phyloP scores from a whole-genome alignment of 1,140 invertebrate species.

The Tetramorium simillimum region DNA sequence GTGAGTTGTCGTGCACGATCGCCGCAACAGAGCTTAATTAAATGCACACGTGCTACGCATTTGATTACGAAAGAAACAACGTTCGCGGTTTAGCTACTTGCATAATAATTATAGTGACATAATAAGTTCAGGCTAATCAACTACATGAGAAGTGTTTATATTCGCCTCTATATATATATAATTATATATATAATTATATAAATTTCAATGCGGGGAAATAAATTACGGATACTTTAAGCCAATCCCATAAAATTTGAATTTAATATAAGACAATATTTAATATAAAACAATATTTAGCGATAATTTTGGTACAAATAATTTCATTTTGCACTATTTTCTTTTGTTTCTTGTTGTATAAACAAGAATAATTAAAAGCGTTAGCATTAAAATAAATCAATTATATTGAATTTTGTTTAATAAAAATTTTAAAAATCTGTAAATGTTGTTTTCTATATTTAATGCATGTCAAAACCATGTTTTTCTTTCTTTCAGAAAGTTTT shows the following conservation, averaged over 20 bases:
- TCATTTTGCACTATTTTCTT: not conserved
- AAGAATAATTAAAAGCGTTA: not conserved
- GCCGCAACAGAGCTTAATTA: constrained; percentile 6
- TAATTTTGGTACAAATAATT: not conserved
- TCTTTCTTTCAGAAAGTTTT: not conserved
- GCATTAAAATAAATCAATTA: not conserved
- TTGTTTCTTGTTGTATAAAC: not conserved
- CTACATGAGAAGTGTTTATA: not conserved
- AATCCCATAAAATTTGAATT: too few relatives aligned
- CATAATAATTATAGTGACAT: constrained; percentile 15
- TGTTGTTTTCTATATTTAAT: not conserved
- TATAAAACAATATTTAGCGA: not conserved
- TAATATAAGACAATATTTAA: too few relatives aligned
- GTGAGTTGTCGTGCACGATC: not conserved
- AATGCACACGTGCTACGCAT: not conserved
- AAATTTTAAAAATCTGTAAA: not conserved
- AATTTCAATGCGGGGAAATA: too few relatives aligned
- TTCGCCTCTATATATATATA: too few relatives aligned
- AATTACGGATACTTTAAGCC: too few relatives aligned
- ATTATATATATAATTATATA: too few relatives aligned
- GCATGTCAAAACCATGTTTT: not conserved
- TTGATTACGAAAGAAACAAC: constrained; percentile 9
- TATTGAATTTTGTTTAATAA: not conserved
- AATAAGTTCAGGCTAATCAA: not conserved
- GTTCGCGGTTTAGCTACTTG: not conserved